Percentiles rank a stretch among this genome's conserved stretches.
Conservation (phyloP, 2,113 vertebrate species). For the Aptenodytes forsteri region DNA sequence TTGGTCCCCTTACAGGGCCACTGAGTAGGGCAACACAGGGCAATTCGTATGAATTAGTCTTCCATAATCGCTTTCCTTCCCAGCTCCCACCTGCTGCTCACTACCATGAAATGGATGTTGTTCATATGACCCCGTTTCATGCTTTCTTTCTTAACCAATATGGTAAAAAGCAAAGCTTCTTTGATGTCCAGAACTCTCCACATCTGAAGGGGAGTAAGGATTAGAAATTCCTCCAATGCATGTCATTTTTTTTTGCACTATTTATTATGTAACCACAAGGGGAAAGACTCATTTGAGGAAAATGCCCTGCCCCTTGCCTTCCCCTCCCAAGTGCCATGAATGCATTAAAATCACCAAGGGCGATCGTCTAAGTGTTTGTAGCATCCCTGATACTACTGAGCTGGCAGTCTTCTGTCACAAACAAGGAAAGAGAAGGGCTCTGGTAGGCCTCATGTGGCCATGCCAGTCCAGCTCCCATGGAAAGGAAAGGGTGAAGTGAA, state of each 20-base stretch:
- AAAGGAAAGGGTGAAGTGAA: neutral
- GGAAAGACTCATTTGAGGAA: neutral
- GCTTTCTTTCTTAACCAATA: neutral
- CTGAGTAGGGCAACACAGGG: neutral
- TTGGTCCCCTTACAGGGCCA: neutral
- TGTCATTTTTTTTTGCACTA: neutral
- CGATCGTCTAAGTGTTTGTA: neutral
- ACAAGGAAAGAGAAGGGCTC: fast-evolving
- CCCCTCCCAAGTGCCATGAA: neutral
- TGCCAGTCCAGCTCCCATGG: neutral
- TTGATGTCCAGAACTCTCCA: neutral
- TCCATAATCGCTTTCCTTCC: fast-evolving
- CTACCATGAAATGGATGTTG: neutral
- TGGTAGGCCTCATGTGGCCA: neutral
- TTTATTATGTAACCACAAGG: neutral
- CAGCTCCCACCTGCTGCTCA: neutral
- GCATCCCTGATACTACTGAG: neutral
- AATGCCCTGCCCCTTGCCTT: neutral
- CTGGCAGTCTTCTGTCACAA: neutral
- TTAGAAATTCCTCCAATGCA: neutral
- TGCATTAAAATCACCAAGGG: neutral
- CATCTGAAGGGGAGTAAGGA: neutral
- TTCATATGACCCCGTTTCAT: neutral
- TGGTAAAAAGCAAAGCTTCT: neutral
- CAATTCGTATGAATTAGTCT: neutral